Percentiles rank a stretch among this genome's conserved stretches.
Evolutionary conservation across 2,888 invertebrate genomes (phyloP).

Genomic region (Bombylius discolor): DNA sequence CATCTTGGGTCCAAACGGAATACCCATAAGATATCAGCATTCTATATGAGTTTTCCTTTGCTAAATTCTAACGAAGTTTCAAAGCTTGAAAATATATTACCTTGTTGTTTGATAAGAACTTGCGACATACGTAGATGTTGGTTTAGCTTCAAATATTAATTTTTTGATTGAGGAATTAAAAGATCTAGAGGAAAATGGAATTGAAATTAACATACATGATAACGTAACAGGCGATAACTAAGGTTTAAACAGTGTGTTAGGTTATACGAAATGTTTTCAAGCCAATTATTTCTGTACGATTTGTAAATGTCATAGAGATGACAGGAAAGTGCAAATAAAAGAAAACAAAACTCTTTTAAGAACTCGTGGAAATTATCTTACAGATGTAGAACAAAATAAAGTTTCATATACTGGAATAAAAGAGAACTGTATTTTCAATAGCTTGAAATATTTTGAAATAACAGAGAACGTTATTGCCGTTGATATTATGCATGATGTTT

Average conservation of each 20-base stretch:
- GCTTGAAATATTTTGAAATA: slow-evolving; percentile 12
- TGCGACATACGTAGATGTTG: neutral
- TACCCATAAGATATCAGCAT: neutral
- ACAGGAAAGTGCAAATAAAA: neutral
- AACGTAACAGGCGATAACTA: slow-evolving; percentile 1
- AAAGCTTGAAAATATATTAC: slow-evolving; percentile 8
- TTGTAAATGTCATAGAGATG: slow-evolving; percentile 1
- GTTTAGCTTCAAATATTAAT: neutral
- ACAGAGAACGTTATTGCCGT: slow-evolving; percentile 8
- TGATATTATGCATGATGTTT: slow-evolving; percentile 14
- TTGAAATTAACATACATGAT: too few relatives aligned
- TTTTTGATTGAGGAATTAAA: too few relatives aligned
- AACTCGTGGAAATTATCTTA: neutral
- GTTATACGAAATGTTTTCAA: neutral
- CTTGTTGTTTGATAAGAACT: neutral
- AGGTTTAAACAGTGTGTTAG: slow-evolving; percentile 3
- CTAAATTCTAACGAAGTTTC: neutral
- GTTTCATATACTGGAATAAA: slow-evolving; percentile 1
- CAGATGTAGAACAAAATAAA: neutral
- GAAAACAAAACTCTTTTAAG: slow-evolving; percentile 4
- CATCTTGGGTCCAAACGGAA: slow-evolving; percentile 3
- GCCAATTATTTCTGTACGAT: neutral
- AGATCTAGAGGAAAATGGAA: too few relatives aligned
- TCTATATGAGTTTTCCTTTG: slow-evolving; percentile 3
- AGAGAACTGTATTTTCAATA: slow-evolving; percentile 1